These are phyloP conservation scores for Malurus elegans DNA, from an alignment of 2,113 vertebrate species.

Conservation along the genomic window DNA sequence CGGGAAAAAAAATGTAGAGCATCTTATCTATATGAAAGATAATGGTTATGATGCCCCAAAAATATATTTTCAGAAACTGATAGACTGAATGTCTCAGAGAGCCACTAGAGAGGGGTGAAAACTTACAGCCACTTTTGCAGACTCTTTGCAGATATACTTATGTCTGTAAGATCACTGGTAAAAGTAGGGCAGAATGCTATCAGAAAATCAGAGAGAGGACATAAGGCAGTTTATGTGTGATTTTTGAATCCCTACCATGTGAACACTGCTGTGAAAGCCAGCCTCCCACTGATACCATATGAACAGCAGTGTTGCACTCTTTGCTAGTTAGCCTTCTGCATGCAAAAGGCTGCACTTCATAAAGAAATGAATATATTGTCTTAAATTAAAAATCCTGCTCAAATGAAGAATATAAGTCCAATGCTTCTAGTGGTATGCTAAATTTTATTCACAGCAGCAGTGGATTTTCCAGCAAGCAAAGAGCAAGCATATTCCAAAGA, in stretches of 20 bases:
- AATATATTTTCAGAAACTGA: not conserved
- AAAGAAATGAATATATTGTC: not conserved
- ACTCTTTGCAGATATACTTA: not conserved
- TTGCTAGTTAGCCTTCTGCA: not conserved
- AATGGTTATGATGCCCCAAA: not conserved
- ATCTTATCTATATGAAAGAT: not conserved
- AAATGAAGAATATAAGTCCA: not conserved
- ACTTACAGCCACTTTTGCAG: not conserved
- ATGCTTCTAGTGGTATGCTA: not conserved
- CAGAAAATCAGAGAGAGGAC: not conserved
- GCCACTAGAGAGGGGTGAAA: not conserved
- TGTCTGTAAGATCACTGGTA: not conserved
- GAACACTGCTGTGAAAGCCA: not conserved
- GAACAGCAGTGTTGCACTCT: not conserved
- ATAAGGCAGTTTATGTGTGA: not conserved
- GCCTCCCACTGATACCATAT: not conserved
- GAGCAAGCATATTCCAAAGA: not conserved
- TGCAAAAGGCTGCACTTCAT: not conserved
- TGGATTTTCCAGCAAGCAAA: not conserved
- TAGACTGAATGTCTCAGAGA: not conserved
- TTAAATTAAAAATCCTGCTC: not conserved
- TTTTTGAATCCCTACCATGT: not conserved
- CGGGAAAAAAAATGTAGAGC: not conserved
- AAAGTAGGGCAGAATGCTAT: not conserved
- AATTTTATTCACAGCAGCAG: not conserved